These are phyloP conservation scores for Ylistrum balloti DNA, from an alignment of 1,140 invertebrate genomes.

Conservation along the genomic window DNA sequence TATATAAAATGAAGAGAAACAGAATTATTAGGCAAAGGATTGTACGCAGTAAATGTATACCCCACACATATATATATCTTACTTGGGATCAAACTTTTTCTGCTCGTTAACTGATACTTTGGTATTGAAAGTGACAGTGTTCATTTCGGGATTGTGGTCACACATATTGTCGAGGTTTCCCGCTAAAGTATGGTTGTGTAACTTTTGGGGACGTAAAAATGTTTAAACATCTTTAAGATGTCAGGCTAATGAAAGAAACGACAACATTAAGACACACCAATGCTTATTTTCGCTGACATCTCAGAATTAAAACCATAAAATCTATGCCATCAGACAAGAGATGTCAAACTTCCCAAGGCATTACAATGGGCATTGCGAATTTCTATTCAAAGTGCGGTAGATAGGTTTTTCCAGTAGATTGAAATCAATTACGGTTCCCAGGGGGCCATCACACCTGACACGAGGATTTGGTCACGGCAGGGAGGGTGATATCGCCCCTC, in stretches of 20 bases:
- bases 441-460: constrained; percentile 29
- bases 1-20: too few species aligned
- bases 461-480: background rate
- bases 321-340: background rate
- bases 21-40: too few species aligned
- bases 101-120: too few species aligned
- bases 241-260: background rate
- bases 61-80: too few species aligned
- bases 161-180: background rate
- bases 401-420: background rate
- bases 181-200: background rate
- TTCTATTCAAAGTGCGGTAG: background rate
- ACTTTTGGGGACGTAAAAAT: background rate
- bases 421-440: constrained; percentile 15
- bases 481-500: background rate
- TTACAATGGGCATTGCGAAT: constrained; percentile 32
- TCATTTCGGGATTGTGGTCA: too few species aligned
- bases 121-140: too few species aligned
- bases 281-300: constrained; percentile 23
- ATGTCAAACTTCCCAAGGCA: background rate
- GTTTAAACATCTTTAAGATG: background rate
- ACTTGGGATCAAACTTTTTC: too few species aligned
- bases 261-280: background rate
- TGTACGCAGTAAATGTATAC: too few species aligned
- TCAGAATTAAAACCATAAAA: constrained; percentile 20